Conservation (phyloP, 2,113 vertebrate genomes). For the Gobius niger region DNA sequence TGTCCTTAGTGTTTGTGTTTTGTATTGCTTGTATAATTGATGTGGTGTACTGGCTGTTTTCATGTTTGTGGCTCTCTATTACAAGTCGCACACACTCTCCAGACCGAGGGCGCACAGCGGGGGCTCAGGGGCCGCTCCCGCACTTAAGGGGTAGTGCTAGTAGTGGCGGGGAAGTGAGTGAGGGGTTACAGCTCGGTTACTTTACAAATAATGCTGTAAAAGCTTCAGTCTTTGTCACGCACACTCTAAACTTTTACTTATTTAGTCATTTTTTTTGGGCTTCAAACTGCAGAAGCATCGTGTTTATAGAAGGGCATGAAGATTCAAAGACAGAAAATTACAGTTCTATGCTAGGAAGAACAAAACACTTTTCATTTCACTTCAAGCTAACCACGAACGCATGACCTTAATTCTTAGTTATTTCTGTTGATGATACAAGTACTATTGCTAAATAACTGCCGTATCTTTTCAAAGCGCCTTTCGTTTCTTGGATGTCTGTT, state of each 20-base stretch:
- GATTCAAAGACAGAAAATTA: neutral
- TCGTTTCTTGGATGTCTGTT: neutral
- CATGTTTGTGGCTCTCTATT: neutral
- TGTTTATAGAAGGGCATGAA: neutral
- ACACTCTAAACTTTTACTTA: neutral
- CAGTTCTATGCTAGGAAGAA: too few relatives aligned
- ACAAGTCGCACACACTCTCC: neutral
- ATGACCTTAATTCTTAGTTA: too few relatives aligned
- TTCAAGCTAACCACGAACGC: too few relatives aligned
- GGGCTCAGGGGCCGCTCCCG: neutral
- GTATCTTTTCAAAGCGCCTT: neutral
- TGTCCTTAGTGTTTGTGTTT: constrained; percentile 23
- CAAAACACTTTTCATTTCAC: too few relatives aligned
- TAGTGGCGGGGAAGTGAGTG: neutral
- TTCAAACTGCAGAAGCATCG: neutral
- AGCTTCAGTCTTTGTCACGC: neutral
- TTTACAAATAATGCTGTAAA: constrained; percentile 6
- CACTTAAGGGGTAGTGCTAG: neutral
- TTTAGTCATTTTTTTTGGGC: neutral
- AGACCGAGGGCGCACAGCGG: neutral
- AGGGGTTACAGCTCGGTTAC: neutral
- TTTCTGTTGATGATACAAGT: too few relatives aligned
- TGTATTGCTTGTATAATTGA: constrained; percentile 26
- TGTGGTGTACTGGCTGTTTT: neutral
- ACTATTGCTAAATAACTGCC: too few relatives aligned